Evolutionary conservation across 2,888 invertebrate genomes (phyloP).

Genomic region (Rhagonycha fulva): DNA sequence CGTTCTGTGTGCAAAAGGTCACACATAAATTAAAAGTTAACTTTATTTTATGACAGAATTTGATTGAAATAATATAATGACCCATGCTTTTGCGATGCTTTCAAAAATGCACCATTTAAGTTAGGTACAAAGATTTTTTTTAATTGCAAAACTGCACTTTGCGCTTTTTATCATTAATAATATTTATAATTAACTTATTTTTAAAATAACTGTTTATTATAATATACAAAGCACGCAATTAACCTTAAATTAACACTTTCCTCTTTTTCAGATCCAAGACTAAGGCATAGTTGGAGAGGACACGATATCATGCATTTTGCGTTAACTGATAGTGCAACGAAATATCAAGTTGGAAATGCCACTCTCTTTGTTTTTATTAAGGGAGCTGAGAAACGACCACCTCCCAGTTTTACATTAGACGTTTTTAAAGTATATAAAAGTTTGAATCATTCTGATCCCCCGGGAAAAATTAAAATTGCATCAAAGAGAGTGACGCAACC

Average conservation of each 20-base stretch:
- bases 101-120: too few species aligned
- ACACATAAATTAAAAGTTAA: not conserved
- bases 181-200: not conserved
- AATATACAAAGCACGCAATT: not conserved
- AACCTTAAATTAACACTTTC: slow-evolving; percentile 9
- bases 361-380: slow-evolving; percentile 71
- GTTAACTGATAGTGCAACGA: slow-evolving; percentile 71
- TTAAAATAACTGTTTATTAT: not conserved
- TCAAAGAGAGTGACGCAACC: slow-evolving; percentile 56
- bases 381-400: slow-evolving; percentile 54
- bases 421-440: slow-evolving; percentile 49
- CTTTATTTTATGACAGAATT: not conserved
- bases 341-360: slow-evolving; percentile 71
- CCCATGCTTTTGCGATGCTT: not conserved
- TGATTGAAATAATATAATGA: not conserved
- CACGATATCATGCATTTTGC: slow-evolving; percentile 73
- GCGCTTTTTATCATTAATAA: not conserved
- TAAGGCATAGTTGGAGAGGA: slow-evolving; percentile 69
- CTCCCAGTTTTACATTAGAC: slow-evolving; percentile 47
- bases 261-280: slow-evolving; percentile 64
- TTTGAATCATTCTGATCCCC: slow-evolving; percentile 47
- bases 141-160: not conserved
- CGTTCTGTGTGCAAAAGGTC: not conserved
- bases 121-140: not conserved
- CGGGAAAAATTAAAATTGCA: slow-evolving; percentile 44